Conservation (phyloP, 2,888 invertebrate species). For the Oscheius sp. region DNA sequence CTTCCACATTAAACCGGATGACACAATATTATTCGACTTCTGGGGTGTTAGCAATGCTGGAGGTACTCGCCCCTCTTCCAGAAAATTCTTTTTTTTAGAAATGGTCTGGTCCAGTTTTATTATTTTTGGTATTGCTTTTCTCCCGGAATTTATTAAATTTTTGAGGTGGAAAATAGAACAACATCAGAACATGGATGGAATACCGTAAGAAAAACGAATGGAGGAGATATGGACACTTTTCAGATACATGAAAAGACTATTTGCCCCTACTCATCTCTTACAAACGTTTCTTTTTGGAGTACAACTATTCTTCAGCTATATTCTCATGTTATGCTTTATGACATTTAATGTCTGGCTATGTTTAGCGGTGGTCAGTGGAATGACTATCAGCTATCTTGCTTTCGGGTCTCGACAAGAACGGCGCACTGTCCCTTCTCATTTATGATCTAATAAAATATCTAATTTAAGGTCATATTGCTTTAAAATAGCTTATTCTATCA, state of each 20-base stretch:
- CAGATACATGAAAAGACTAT: conserved; percentile 50
- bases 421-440: conserved; percentile 2
- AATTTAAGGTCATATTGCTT: not conserved
- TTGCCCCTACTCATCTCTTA: conserved; percentile 50
- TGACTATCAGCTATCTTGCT: conserved; percentile 63
- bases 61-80: conserved; percentile 57
- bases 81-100: conserved; percentile 58
- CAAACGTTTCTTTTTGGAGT: conserved; percentile 65
- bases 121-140: conserved; percentile 56
- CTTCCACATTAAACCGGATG: conserved; percentile 67
- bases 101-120: conserved; percentile 64
- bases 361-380: conserved; percentile 58
- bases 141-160: conserved; percentile 64
- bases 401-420: conserved; percentile 55
- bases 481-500: not conserved
- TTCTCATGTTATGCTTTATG: conserved; percentile 71
- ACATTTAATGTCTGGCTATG: conserved; percentile 70
- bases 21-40: conserved; percentile 67
- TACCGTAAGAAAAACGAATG: not conserved
- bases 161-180: conserved; percentile 54
- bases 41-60: conserved; percentile 64
- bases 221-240: not conserved
- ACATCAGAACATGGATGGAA: conserved; percentile 21
- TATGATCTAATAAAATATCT: conserved; percentile 14
- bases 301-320: conserved; percentile 62